phyloP scores from a whole-genome alignment of 2,113 vertebrate genomes.

The Hipposideros armiger region DNA sequence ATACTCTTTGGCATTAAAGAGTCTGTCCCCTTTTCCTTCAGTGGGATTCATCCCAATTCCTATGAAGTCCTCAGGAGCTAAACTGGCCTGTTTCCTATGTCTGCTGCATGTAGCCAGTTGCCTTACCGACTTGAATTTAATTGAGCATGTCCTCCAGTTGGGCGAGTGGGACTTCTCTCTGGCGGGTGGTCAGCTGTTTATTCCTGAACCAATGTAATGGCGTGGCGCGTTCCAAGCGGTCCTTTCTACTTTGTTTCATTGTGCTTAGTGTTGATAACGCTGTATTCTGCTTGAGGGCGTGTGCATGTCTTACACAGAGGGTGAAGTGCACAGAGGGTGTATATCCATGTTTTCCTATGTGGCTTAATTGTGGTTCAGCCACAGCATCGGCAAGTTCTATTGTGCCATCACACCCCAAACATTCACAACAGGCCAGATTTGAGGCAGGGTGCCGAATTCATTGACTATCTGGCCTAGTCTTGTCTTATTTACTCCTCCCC shows the following conservation, averaged over 20 bases:
- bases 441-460: neutral
- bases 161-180: neutral
- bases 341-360: fast-evolving
- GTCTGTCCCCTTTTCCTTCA: neutral
- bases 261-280: fast-evolving
- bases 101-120: fast-evolving
- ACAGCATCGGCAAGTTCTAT: fast-evolving
- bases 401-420: fast-evolving
- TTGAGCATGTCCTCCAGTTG: neutral
- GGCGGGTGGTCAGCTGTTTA: fast-evolving
- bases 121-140: neutral
- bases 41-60: neutral
- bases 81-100: no score
- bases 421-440: fast-evolving
- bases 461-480: fast-evolving
- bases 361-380: neutral
- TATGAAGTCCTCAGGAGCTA: neutral
- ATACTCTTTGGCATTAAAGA: neutral
- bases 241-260: neutral
- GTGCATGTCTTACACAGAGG: neutral
- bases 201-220: fast-evolving
- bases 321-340: neutral
- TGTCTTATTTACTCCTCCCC: no score
- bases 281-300: neutral
- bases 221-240: fast-evolving